phyloP scores from a whole-genome alignment of 2,888 invertebrate genomes.

The Chloroclysta siterata region DNA sequence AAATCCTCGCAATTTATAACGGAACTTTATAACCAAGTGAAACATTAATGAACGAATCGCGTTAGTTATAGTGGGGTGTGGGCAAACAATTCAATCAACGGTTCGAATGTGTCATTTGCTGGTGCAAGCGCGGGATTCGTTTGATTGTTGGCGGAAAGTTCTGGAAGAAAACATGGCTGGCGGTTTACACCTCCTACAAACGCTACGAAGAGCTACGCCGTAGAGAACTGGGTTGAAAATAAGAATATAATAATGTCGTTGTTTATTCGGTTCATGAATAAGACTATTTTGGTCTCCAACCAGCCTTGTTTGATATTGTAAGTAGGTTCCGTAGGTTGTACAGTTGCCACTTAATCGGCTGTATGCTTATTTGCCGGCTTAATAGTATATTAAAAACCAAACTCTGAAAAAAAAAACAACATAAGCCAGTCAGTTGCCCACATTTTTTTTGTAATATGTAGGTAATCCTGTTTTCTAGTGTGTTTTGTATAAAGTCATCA shows the following conservation, averaged over 20 bases:
- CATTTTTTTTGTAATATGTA: too few species aligned
- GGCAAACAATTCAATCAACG: conserved; percentile 60
- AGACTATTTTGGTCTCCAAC: too few species aligned
- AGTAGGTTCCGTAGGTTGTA: too few species aligned
- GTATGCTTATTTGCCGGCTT: too few species aligned
- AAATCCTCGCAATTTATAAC: conserved; percentile 40
- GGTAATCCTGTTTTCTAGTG: too few species aligned
- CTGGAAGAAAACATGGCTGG: neutral
- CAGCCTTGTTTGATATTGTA: too few species aligned
- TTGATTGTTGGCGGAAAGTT: conserved; percentile 20
- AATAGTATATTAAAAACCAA: too few species aligned
- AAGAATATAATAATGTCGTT: neutral
- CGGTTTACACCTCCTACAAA: neutral
- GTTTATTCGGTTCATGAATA: too few species aligned
- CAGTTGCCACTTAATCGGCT: too few species aligned
- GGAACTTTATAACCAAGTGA: conserved; percentile 51
- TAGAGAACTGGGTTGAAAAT: neutral
- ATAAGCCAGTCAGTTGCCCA: too few species aligned
- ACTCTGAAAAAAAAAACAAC: too few species aligned
- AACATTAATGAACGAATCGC: conserved; percentile 60
- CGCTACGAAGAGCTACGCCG: neutral
- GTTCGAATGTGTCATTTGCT: conserved; percentile 55
- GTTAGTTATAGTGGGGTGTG: conserved; percentile 51
- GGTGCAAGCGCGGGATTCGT: conserved; percentile 20
- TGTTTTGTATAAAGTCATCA: too few species aligned